Evolutionary conservation across 2,888 invertebrate genomes (phyloP), one percentile per base, ranked within the genome.

Genomic region (Sylvicola cinctus): DNA sequence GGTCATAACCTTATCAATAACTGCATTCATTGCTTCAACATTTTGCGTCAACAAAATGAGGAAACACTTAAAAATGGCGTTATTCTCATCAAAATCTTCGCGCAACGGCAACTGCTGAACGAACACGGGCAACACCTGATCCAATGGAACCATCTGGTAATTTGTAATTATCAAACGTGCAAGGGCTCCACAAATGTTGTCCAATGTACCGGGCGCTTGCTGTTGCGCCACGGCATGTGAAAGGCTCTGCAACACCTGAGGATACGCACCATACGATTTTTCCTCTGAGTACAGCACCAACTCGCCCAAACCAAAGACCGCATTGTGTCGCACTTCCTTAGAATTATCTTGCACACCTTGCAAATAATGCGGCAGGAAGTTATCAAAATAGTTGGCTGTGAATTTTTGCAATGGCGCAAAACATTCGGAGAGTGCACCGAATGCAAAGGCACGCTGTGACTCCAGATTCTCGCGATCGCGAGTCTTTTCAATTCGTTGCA

Each of bases 171-270:
- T 75, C 48, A 83, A 63, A 37, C 79, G 66, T 16, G 78, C 74
- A 34, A 79, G 63, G 23, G 80, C 77, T 33, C 76, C 81, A 51
- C 77, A 74, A 42, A 80, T 71, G 49, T 83, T 83, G 49, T 83
- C 83, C 38, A 75, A 55, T 4, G 72, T 71, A 27, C 74, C 63
- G 0, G 65, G 60, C 45, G 72, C 66, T n/a, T 62, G 58, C 53
- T 80, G 80, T 37, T 60, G 63, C 4, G 64, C 53, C 35, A 79
- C 63, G n/a, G 70, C 64, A 25, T 61, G 54, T 2, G 77, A 75
- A n/a, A 83, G 52, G 6, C 64, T 59, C 50, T 70, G 66, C 32
- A 83, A 54, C 41, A 81, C 70, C 35, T 66, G 61, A 20, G 65
- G 59, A 51, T 71, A 80, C 43, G 70, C 63, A 34, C 61, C 55